phyloP scores from a whole-genome alignment of 2,888 invertebrate genomes.

The Drosophila demipolita region DNA sequence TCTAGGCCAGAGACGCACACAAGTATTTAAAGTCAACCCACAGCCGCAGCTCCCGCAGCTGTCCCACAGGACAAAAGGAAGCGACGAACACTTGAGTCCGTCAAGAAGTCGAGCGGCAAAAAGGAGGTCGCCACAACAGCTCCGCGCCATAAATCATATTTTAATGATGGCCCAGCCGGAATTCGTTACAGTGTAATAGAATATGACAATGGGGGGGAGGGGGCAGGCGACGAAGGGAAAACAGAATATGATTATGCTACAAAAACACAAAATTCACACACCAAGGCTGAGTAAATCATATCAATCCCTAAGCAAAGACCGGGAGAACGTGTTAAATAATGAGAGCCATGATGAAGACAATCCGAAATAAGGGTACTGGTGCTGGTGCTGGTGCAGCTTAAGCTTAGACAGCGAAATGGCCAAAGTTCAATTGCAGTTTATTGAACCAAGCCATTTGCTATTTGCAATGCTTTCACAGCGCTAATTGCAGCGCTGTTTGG shows the following conservation, averaged over 20 bases:
- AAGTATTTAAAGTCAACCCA: slow-evolving; percentile 63
- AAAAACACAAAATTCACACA: slow-evolving; percentile 5
- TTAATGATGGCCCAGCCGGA: slow-evolving; percentile 74
- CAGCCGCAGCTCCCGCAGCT: background rate
- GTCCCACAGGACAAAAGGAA: slow-evolving; percentile 29
- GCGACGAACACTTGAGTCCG: slow-evolving; percentile 48
- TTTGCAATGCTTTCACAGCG: slow-evolving; percentile 65
- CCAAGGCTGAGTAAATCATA: slow-evolving; percentile 52
- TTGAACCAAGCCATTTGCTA: slow-evolving; percentile 57
- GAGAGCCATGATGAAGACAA: slow-evolving; percentile 38
- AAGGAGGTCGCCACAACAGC: slow-evolving; percentile 38
- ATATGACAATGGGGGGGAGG: slow-evolving; percentile 39
- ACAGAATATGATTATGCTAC: slow-evolving; percentile 59
- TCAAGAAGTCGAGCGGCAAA: slow-evolving; percentile 41
- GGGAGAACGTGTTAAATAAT: slow-evolving; percentile 40
- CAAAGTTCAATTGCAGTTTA: slow-evolving; percentile 69
- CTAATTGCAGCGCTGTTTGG: slow-evolving; percentile 64
- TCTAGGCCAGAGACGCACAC: slow-evolving; percentile 35
- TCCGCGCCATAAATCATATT: slow-evolving; percentile 75
- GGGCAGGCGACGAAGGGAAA: background rate
- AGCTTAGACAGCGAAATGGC: background rate
- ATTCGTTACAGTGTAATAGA: slow-evolving; percentile 65
- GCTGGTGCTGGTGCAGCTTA: slow-evolving; percentile 14
- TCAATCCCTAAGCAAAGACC: slow-evolving; percentile 55
- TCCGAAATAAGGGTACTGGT: slow-evolving; percentile 8